Conservation (phyloP, 2,113 vertebrate genomes). For the Gambusia holbrooki region DNA sequence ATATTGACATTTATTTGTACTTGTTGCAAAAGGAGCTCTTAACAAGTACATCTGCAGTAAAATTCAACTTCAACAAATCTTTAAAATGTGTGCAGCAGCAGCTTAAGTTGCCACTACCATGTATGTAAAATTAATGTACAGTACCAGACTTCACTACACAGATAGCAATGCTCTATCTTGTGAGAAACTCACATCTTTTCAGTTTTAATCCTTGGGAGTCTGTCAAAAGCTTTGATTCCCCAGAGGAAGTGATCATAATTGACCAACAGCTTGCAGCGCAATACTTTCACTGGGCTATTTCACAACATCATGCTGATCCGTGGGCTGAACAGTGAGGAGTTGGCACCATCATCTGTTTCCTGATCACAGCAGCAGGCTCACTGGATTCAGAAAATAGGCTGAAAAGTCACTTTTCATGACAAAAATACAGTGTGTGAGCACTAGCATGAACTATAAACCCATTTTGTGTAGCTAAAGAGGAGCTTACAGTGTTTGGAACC, state of each 20-base stretch:
- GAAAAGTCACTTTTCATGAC: constrained; percentile 37
- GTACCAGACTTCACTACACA: neutral
- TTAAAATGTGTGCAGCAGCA: neutral
- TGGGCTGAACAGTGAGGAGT: neutral
- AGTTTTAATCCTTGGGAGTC: constrained; percentile 15
- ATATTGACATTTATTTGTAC: neutral
- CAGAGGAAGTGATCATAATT: constrained; percentile 11
- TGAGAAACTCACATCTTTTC: constrained; percentile 5
- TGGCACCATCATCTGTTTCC: neutral
- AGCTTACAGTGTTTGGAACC: constrained; percentile 45
- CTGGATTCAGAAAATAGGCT: neutral
- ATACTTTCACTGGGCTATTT: neutral
- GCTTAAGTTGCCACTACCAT: neutral
- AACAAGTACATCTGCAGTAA: too few relatives aligned
- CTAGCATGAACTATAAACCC: constrained; percentile 38
- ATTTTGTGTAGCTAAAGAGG: constrained; percentile 29
- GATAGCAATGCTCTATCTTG: neutral
- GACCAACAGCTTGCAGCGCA: constrained; percentile 9
- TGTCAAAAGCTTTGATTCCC: neutral
- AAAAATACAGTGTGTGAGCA: constrained; percentile 14
- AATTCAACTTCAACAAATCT: too few relatives aligned
- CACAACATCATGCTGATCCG: neutral
- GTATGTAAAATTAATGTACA: neutral
- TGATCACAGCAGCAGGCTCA: neutral
- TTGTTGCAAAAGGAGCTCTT: too few relatives aligned